phyloP scores from a whole-genome alignment of 2,113 vertebrate genomes.

The Ia io region DNA sequence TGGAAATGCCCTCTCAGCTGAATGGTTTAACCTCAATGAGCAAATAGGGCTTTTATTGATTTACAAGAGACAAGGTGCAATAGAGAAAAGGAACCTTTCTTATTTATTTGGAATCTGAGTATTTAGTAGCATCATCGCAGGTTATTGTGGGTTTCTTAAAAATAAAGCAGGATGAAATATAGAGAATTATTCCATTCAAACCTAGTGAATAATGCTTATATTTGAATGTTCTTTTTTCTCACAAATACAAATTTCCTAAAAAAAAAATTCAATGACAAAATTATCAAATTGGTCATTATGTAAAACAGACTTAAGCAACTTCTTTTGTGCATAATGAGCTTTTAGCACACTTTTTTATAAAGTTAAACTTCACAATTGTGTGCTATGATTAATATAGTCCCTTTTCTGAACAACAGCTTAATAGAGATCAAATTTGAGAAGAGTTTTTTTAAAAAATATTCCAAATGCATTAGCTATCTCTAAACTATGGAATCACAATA shows the following conservation, averaged over 20 bases:
- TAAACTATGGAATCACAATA: neutral
- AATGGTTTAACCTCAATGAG: neutral
- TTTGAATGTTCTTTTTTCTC: neutral
- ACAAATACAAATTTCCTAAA: neutral
- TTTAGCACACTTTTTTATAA: neutral
- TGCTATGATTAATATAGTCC: neutral
- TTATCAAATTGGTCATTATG: constrained; percentile 36
- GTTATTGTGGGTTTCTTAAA: neutral
- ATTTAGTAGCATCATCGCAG: neutral
- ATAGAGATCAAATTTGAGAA: constrained; percentile 56
- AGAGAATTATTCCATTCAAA: constrained; percentile 19
- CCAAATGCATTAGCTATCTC: constrained; percentile 38
- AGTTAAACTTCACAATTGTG: neutral
- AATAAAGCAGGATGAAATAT: neutral
- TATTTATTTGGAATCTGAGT: neutral
- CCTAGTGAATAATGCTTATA: neutral
- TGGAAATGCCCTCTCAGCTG: neutral
- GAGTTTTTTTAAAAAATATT: neutral
- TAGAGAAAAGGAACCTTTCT: neutral
- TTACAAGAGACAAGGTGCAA: neutral
- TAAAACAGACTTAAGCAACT: neutral
- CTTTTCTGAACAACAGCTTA: neutral
- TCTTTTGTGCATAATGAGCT: neutral
- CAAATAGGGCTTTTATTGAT: neutral
- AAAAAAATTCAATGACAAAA: constrained; percentile 30